These are phyloP conservation scores for Zingel zingel DNA, from an alignment of 2,113 vertebrate species.

Conservation along the genomic window DNA sequence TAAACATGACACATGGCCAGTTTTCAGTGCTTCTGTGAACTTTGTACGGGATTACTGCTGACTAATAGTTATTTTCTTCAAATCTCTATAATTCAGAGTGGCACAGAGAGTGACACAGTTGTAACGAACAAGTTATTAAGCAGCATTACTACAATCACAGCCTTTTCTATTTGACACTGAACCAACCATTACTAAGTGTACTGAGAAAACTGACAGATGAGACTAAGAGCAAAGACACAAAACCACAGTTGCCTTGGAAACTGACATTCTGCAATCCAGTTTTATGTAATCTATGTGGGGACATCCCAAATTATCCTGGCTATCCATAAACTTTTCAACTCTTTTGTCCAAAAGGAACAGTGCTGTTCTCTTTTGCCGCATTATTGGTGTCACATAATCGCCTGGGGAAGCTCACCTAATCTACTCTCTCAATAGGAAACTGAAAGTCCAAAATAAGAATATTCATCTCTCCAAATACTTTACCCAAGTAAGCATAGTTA, in stretches of 20 bases:
- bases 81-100: slow-evolving; percentile 13
- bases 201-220: slow-evolving; percentile 47
- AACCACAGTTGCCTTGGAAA: slow-evolving; percentile 76
- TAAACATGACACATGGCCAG: too few relatives aligned
- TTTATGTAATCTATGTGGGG: slow-evolving; percentile 64
- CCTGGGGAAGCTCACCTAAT: neutral
- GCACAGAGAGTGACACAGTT: neutral
- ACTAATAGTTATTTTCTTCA: neutral
- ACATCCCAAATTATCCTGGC: slow-evolving; percentile 49
- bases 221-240: slow-evolving; percentile 58
- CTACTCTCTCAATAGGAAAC: neutral
- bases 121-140: neutral
- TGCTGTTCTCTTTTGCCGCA: neutral
- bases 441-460: neutral
- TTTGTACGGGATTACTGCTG: neutral
- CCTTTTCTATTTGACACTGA: slow-evolving; percentile 34
- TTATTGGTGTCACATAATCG: slow-evolving; percentile 29
- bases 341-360: neutral
- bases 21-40: neutral
- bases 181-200: slow-evolving; percentile 25
- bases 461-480: neutral
- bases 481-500: neutral
- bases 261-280: slow-evolving; percentile 56
- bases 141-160: slow-evolving; percentile 4
- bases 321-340: slow-evolving; percentile 65